phyloP scores from a whole-genome alignment of 2,113 vertebrate species.

The Gobiocypris rarus region DNA sequence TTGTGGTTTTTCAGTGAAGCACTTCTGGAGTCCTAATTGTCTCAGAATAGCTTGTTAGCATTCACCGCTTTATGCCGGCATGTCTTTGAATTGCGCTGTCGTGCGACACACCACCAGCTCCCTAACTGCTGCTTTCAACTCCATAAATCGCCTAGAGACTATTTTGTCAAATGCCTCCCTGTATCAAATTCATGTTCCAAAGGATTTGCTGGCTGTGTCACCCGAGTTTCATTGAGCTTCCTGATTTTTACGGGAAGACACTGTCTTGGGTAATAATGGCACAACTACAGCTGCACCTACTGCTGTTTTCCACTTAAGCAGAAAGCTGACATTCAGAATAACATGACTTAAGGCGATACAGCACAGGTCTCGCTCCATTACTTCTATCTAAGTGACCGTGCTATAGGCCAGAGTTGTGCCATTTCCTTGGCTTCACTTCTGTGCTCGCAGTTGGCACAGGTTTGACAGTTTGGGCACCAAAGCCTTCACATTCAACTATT shows the following conservation, averaged over 20 bases:
- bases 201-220: constrained; percentile 23
- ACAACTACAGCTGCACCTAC: constrained; percentile 14
- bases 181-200: constrained; percentile 32
- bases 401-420: constrained; percentile 26
- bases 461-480: constrained; percentile 40
- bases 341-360: constrained; percentile 41
- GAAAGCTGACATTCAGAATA: constrained; percentile 37
- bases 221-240: constrained; percentile 16
- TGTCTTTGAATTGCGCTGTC: constrained; percentile 22
- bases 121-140: constrained; percentile 39
- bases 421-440: constrained; percentile 34
- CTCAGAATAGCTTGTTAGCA: constrained; percentile 28
- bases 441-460: constrained; percentile 4
- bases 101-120: not conserved
- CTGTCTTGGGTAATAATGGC: not conserved
- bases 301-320: constrained; percentile 35
- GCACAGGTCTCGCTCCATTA: constrained; percentile 36
- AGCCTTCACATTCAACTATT: constrained; percentile 37
- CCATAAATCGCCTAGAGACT: constrained; percentile 32
- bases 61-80: not conserved
- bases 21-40: constrained; percentile 18
- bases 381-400: constrained; percentile 36
- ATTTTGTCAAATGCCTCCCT: constrained; percentile 37
- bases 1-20: not conserved
- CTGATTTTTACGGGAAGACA: constrained; percentile 11